Percentiles rank a stretch among this genome's conserved stretches.
Evolutionary conservation across 2,888 invertebrate genomes (phyloP).

Genomic region (Platerodrilus igneus): DNA sequence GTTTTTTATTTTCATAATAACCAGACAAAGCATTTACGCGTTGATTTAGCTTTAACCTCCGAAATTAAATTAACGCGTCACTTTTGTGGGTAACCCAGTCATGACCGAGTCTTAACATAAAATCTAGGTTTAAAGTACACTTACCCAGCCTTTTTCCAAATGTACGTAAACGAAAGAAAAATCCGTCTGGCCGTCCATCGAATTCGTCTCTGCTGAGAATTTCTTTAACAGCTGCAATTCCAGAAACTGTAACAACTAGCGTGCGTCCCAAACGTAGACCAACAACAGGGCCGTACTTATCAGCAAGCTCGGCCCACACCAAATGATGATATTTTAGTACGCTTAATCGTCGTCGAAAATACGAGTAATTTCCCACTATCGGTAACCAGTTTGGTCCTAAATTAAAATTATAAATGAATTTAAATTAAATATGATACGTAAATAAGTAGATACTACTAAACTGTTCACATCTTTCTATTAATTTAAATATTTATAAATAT

Average conservation of each 20-base stretch:
- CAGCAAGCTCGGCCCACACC: conserved; percentile 56
- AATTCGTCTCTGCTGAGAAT: conserved; percentile 60
- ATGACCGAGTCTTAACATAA: no score
- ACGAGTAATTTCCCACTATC: conserved; percentile 51
- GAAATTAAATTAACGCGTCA: no score
- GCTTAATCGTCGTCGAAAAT: conserved; percentile 41
- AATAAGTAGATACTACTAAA: no score
- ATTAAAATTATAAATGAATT: conserved; percentile 17
- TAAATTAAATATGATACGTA: conserved; percentile 5
- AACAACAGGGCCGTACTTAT: conserved; percentile 59
- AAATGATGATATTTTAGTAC: conserved; percentile 54
- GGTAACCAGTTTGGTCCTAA: conserved; percentile 56
- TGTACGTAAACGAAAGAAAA: conserved; percentile 62
- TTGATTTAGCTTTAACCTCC: no score
- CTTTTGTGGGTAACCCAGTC: no score
- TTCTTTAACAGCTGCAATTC: conserved; percentile 58
- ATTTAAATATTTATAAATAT: no score
- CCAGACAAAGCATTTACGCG: no score
- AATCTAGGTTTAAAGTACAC: no score
- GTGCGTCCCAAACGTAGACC: conserved; percentile 63
- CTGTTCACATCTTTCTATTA: no score
- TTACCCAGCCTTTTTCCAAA: conserved; percentile 63
- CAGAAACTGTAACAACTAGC: conserved; percentile 58
- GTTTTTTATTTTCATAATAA: no score
- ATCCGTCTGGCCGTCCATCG: conserved; percentile 67